Evolutionary conservation across 2,888 invertebrate genomes (phyloP), one percentile per base, ranked within the genome.

Genomic region (Leucoptera coffeella): DNA sequence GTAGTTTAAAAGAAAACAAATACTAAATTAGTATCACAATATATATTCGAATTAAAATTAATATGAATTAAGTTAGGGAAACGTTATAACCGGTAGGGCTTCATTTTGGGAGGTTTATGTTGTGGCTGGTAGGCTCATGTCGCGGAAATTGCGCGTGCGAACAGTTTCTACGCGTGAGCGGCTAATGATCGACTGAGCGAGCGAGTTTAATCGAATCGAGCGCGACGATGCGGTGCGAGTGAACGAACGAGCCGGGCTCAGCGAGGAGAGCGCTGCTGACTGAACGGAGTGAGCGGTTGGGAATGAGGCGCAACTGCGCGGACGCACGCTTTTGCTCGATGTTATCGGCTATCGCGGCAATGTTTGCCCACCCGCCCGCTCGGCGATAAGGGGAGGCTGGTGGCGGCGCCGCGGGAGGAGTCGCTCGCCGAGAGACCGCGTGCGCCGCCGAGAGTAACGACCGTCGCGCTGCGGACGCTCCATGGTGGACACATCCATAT

Each of bases 71-170:
- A 56, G 48, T 49, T 45, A 51, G 51, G 50, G 45, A 58, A 57
- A 65, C 52, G 69, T 67, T 69, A 69, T 69, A 69, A 57, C 59
- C 59, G 58, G 62, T 67, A 60, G 43, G 65, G 69, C 67, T 69
- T 65, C 69, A 69, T 69, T 59, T 64, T 69, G 61, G 53, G 50
- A 51, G 62, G 51, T 64, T 65, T 69, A 67, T 61, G 65, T 65
- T 62, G 65, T 65, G 57, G 60, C 52, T 56, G 52, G 59, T 51
- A 59, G 61, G 52, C 52, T 56, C 69, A 69, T 69, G 50, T 44
- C 56, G 61, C 53, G 60, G 53, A 46, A 41, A 53, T 45, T 43
- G 45, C 53, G 56, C 60, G 59, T 37, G 45, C 45, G 43, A 65
- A 60, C 67, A 60, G 43, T 60, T 50, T 47, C 44, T 14, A 45